A percentile compares a stretch with the other conserved stretches of the same genome.
Conservation (phyloP, 2,113 vertebrate species). For the Ardeotis arabs region DNA sequence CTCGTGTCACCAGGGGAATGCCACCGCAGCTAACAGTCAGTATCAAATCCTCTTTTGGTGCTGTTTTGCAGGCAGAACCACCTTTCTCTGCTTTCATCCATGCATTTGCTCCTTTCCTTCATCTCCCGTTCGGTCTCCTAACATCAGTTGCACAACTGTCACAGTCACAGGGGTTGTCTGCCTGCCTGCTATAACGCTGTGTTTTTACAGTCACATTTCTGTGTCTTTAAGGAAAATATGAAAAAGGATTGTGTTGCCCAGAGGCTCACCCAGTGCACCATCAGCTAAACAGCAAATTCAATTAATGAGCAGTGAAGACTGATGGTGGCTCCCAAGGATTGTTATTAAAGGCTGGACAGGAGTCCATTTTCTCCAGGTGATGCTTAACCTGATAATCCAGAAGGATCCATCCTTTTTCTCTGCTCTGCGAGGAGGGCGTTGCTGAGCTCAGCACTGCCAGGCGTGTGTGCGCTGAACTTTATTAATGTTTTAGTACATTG, state of each 20-base stretch:
- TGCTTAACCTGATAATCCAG: neutral
- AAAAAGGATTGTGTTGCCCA: neutral
- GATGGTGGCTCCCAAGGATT: neutral
- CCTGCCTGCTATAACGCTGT: neutral
- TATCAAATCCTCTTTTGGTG: neutral
- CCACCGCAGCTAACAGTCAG: neutral
- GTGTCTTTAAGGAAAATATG: neutral
- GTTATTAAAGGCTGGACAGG: neutral
- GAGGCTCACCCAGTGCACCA: neutral
- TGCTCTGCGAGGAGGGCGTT: rapidly evolving
- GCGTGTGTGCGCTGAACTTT: neutral
- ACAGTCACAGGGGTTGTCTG: neutral
- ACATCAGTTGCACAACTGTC: neutral
- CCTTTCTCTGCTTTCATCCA: neutral
- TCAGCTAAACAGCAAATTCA: neutral
- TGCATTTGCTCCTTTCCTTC: neutral
- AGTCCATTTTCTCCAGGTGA: neutral
- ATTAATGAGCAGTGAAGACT: neutral
- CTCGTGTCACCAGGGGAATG: neutral
- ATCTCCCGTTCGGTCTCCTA: neutral
- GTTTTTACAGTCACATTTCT: neutral
- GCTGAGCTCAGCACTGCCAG: neutral
- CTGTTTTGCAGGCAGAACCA: neutral
- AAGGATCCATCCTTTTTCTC: neutral
- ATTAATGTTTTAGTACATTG: neutral